Percentiles rank a stretch among this genome's conserved stretches.
phyloP scores from a whole-genome alignment of 2,797 vertebrate species.

The Lacerta viridis region DNA sequence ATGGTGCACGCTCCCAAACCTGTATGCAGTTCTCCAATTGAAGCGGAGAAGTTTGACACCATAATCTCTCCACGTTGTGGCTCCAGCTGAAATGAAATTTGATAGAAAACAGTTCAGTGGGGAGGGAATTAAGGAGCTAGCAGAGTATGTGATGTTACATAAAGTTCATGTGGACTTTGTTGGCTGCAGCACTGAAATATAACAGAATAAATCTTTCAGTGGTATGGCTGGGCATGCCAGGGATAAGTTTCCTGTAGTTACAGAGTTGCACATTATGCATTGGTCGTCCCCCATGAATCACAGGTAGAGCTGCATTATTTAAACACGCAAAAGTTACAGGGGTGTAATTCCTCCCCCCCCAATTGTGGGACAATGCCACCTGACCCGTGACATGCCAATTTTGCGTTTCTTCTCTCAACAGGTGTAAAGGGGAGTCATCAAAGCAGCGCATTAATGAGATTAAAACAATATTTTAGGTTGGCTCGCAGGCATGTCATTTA shows the following conservation, averaged over 20 bases:
- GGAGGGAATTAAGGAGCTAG: slow-evolving; percentile 51
- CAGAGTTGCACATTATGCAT: slow-evolving; percentile 51
- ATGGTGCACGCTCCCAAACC: slow-evolving; percentile 60
- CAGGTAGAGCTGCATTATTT: slow-evolving; percentile 40
- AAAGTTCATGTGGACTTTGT: slow-evolving; percentile 62
- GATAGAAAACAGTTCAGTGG: slow-evolving; percentile 57
- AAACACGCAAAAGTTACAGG: slow-evolving; percentile 41
- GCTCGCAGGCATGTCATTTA: not conserved
- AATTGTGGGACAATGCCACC: not conserved
- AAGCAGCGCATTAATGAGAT: not conserved
- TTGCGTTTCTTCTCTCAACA: not conserved
- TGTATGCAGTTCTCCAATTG: slow-evolving; percentile 56
- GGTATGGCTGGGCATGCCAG: slow-evolving; percentile 28
- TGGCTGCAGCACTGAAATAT: slow-evolving; percentile 43
- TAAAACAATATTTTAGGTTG: not conserved
- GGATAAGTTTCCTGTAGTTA: slow-evolving; percentile 51
- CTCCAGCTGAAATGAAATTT: slow-evolving; percentile 64
- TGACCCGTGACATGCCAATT: not conserved
- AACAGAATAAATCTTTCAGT: slow-evolving; percentile 60
- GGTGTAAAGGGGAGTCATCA: not conserved
- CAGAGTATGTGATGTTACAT: slow-evolving; percentile 34
- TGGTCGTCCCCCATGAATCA: slow-evolving; percentile 18
- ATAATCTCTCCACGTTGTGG: slow-evolving; percentile 62
- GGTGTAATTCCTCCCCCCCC: too few relatives aligned
- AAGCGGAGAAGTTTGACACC: slow-evolving; percentile 57